phyloP scores from a whole-genome alignment of 1,140 invertebrate species.

The Vanessa atalanta region DNA sequence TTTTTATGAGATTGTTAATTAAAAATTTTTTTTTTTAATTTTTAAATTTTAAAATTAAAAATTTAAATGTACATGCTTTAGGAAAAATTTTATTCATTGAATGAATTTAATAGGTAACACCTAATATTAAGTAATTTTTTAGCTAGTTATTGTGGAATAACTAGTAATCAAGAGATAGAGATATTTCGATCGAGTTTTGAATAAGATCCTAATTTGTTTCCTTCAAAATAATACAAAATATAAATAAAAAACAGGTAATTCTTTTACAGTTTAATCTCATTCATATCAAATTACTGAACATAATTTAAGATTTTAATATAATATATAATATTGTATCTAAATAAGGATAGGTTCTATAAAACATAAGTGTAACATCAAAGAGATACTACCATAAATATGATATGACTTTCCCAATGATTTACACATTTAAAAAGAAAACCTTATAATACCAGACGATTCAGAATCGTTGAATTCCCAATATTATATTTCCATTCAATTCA shows the following conservation, averaged over 20 bases:
- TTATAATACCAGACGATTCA: slow-evolving; percentile 62
- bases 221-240: no score
- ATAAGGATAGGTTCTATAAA: slow-evolving; percentile 69
- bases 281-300: slow-evolving; percentile 80
- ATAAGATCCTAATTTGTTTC: no score
- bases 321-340: slow-evolving; percentile 60
- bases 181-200: no score
- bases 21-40: no score
- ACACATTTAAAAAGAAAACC: slow-evolving; percentile 52
- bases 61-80: no score
- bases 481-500: slow-evolving; percentile 48
- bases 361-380: slow-evolving; percentile 72
- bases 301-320: slow-evolving; percentile 74
- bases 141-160: no score
- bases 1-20: no score
- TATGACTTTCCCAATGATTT: slow-evolving; percentile 60
- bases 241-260: slow-evolving; percentile 40
- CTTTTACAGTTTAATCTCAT: slow-evolving; percentile 75
- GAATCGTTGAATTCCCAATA: slow-evolving; percentile 61
- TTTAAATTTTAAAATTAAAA: no score
- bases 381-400: slow-evolving; percentile 54
- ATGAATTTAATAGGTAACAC: no score
- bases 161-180: no score
- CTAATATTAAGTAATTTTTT: no score
- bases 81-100: no score